Base-by-base conservation (phyloP, 2,888 invertebrate species). In the Phytoseiulus persimilis region DNA sequence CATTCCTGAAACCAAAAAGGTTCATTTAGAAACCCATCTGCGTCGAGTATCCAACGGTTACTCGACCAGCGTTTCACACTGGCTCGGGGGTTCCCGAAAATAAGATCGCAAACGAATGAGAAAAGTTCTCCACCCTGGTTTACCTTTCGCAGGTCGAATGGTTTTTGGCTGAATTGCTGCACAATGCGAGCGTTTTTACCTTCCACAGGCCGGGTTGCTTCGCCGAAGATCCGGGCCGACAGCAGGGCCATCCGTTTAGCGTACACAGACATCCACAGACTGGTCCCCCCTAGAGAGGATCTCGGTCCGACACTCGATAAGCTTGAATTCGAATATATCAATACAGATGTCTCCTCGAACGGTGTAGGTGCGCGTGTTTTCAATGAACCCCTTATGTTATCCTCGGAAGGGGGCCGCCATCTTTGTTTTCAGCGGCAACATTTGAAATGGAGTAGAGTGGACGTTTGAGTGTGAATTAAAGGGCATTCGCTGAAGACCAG, bases 241-340 rank as follows among this genome's bases (percentile, higher is more conserved):
- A 87, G 39, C n/a, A n/a, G 0, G 39, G 87, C 87, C 87, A 87
- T 87, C 3, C 87, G 87, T n/a, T n/a, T 87, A 32, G 87, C 87
- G 87, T 87, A 87, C 32, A 39, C 32, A 1, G 87, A 87, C n/a
- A 45, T 39, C 33, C 6, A 33, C 6, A 33, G 28, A n/a, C 6
- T 32, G 5, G 6, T 87, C 6, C 33, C 65, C 18, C 23, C 14
- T 2, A 6, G 28, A 65, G 23, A 3, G 18, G 65, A 18, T 2
- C 1, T 39, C 39, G 39, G 65, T 23, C 18, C 9, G 18, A 1
- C 9, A 28, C 65, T 65, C 65, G 65, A 14, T 65, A 14, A 65
- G 28, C n/a, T 28, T 28, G 18, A 14, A 65, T 65, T 2, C 18
- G 28, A 28, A 11, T 65, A 2, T 14, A 18, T 3, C 65, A 65